Evolutionary conservation across 2,797 vertebrate genomes (phyloP), one percentile per base, ranked within the genome.

Genomic region (Acrocephalus scirpaceus): DNA sequence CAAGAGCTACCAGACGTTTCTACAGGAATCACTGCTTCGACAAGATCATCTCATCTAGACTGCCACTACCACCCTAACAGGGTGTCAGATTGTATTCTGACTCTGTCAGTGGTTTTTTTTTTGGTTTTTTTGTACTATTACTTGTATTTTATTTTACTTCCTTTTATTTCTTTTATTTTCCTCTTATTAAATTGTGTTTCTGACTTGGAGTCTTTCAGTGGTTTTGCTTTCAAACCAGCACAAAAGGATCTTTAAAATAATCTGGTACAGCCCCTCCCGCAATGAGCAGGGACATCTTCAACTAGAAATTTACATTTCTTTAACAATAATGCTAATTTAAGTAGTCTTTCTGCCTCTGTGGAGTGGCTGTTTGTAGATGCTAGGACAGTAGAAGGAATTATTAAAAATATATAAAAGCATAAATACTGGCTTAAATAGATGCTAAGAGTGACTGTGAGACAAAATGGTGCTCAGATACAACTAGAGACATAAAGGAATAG

Each of bases 241-340:
- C 36, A 36, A 36, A 70, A 56, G 5, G 5, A n/a, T 13, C 10
- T 57, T 64, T 82, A 26, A 44, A 62, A 9, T 27, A 36, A 50
- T 10, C 10, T 23, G 10, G 5, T n/a, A 9, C 20, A 48, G 15
- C 2, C 0, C 5, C 10, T 7, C 4, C 8, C 62, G 27, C 17
- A 29, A 26, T 19, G 20, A 42, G 3, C 7, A 56, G 54, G 14
- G 21, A 14, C 3, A 26, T 29, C 23, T 50, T 61, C 8, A 29
- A 56, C 6, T 10, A n/a, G 8, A 70, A n/a, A 38, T 27, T 27
- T 51, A 2, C 9, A n/a, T 67, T 86, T 86, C 22, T 81, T 80
- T 25, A 74, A 12, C 19, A 45, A 21, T 42, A 26, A 19, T 56
- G 3, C 0, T 51, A 27, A 70, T 54, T 85, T 67, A 65, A 45